Evolutionary conservation across 2,113 vertebrate species (phyloP).

Genomic region (Thomomys bottae): DNA sequence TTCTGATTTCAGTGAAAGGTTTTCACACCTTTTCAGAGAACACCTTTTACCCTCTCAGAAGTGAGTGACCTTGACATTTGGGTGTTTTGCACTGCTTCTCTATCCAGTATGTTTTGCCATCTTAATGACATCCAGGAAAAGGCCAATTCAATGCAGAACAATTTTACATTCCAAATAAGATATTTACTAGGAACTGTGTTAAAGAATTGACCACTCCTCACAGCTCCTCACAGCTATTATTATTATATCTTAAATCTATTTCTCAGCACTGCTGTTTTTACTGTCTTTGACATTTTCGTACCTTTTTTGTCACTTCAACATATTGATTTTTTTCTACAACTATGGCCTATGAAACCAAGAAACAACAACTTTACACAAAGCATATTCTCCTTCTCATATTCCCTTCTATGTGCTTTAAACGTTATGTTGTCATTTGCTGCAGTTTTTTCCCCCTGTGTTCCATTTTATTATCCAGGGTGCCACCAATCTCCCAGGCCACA

Average conservation of each 20-base stretch:
- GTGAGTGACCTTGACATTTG: slow-evolving; percentile 59
- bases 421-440: not conserved
- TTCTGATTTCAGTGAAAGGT: slow-evolving; percentile 4
- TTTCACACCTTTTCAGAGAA: slow-evolving; percentile 7
- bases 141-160: slow-evolving; percentile 27
- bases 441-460: fast-evolving
- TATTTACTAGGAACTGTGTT: not conserved
- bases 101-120: slow-evolving; percentile 6
- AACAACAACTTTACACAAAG: not conserved
- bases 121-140: slow-evolving; percentile 52
- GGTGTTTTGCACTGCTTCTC: slow-evolving; percentile 36
- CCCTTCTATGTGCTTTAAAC: not conserved
- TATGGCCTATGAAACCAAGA: not conserved
- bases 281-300: not conserved
- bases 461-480: no score
- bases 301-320: not conserved
- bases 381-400: not conserved
- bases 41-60: slow-evolving; percentile 1
- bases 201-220: not conserved
- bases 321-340: not conserved
- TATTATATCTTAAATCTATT: not conserved
- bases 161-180: slow-evolving; percentile 10
- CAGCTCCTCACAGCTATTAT: not conserved
- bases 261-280: not conserved
- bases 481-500: not conserved